Evolutionary conservation across 2,888 invertebrate species (phyloP).

Genomic region (Pammene fasciana): DNA sequence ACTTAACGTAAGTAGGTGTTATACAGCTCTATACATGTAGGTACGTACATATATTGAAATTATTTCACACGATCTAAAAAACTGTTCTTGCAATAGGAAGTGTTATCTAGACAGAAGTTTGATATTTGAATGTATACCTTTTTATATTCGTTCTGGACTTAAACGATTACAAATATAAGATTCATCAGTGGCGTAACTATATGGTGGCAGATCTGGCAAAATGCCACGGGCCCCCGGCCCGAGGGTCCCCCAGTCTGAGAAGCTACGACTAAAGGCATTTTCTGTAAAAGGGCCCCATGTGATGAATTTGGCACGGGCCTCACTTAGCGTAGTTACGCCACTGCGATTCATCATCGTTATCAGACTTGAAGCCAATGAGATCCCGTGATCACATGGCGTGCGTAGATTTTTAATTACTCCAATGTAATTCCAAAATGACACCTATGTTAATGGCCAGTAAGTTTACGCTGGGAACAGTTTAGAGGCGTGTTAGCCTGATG

Average conservation of each 20-base stretch:
- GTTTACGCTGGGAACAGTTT: constrained; percentile 53
- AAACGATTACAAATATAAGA: background rate
- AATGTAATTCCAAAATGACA: constrained; percentile 14
- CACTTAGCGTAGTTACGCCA: too few species aligned
- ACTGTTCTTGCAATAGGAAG: background rate
- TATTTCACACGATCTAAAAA: background rate
- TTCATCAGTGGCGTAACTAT: too few species aligned
- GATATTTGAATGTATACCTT: constrained; percentile 1
- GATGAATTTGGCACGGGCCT: too few species aligned
- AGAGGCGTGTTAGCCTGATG: constrained; percentile 58
- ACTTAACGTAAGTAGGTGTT: constrained; percentile 46
- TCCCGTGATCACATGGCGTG: constrained; percentile 52
- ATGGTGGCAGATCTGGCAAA: too few species aligned
- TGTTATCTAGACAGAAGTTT: background rate
- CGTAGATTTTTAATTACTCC: constrained; percentile 36
- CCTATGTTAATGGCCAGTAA: constrained; percentile 25
- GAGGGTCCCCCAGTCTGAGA: too few species aligned
- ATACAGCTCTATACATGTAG: constrained; percentile 58
- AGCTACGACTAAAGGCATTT: too few species aligned
- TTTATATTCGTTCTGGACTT: background rate
- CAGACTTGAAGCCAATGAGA: constrained; percentile 61
- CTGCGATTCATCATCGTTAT: constrained; percentile 54
- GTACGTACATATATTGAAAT: constrained; percentile 42
- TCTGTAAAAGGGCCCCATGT: too few species aligned
- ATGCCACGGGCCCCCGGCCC: too few species aligned